A percentile compares a stretch with the other conserved stretches of the same genome.
These are phyloP conservation scores for Hippasteria phrygiana DNA, from an alignment of 53 echinoderm and acorn worm species.

Conservation along the genomic window DNA sequence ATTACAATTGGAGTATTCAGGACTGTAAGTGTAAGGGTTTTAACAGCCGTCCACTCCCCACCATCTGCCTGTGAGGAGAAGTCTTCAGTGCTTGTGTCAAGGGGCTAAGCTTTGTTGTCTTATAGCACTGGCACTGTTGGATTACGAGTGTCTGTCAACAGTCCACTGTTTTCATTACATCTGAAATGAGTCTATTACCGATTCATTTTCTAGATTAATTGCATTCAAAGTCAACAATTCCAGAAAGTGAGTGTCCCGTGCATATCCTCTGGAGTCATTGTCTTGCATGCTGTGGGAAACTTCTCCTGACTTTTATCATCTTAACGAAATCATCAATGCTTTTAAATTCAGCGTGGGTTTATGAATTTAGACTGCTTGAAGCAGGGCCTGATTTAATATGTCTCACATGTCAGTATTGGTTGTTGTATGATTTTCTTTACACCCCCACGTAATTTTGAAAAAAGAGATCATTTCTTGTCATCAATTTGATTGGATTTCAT, in stretches of 20 bases:
- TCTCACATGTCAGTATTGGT: no score
- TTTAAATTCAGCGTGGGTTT: no score
- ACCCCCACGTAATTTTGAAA: no score
- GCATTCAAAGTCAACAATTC: not conserved
- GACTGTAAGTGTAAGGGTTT: not conserved
- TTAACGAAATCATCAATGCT: no score
- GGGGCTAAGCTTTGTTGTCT: conserved; percentile 16
- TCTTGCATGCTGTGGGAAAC: not conserved
- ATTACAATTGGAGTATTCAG: no score
- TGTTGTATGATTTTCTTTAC: no score
- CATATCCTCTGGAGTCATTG: not conserved
- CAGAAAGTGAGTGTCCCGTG: not conserved
- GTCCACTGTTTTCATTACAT: conserved; percentile 37
- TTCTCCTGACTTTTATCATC: no score
- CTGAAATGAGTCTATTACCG: not conserved
- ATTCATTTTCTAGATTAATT: conserved; percentile 31
- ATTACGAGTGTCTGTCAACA: conserved; percentile 12
- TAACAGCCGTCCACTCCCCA: not conserved
- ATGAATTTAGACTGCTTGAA: no score
- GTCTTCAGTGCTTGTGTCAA: not conserved
- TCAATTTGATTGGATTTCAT: no score
- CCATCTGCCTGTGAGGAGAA: not conserved
- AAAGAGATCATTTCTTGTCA: no score
- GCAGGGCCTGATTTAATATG: no score
- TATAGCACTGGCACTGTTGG: not conserved